These are phyloP conservation scores for Tricholaema leucomelas DNA, from an alignment of 2,113 vertebrate species.

Conservation along the genomic window DNA sequence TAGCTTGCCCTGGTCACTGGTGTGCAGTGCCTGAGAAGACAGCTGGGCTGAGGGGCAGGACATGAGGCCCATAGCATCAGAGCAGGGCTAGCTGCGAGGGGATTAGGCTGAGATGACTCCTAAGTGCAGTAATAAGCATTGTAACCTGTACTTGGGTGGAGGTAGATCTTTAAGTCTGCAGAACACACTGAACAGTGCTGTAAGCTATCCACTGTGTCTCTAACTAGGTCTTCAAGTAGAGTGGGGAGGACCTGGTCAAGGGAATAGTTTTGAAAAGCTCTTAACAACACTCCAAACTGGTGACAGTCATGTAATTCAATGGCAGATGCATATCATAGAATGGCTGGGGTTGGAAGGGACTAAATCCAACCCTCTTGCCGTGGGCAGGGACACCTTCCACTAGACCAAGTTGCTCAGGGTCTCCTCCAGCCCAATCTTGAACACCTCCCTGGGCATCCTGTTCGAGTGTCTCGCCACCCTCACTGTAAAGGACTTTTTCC, in stretches of 20 bases:
- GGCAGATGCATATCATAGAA: background rate
- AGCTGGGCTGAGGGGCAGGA: background rate
- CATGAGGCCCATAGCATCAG: background rate
- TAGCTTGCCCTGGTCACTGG: accelerated
- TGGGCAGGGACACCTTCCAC: no score
- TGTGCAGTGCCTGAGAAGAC: no score
- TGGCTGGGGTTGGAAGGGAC: no score
- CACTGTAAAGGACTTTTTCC: no score
- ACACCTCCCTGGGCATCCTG: no score
- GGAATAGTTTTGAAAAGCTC: background rate
- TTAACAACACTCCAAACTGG: background rate
- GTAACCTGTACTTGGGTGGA: background rate
- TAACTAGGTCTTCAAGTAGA: background rate
- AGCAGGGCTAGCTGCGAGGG: background rate
- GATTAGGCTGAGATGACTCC: background rate
- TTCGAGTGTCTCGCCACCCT: no score
- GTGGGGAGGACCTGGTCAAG: background rate
- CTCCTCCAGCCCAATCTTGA: no score
- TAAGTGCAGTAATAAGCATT: accelerated
- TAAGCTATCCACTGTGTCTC: background rate
- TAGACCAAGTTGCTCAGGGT: no score
- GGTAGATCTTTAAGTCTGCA: background rate
- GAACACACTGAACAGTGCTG: accelerated
- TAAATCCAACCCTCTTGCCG: no score
- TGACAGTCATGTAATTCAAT: accelerated